These are phyloP conservation scores for Coreius guichenoti DNA, from an alignment of 2,797 vertebrate genomes.

Conservation along the genomic window DNA sequence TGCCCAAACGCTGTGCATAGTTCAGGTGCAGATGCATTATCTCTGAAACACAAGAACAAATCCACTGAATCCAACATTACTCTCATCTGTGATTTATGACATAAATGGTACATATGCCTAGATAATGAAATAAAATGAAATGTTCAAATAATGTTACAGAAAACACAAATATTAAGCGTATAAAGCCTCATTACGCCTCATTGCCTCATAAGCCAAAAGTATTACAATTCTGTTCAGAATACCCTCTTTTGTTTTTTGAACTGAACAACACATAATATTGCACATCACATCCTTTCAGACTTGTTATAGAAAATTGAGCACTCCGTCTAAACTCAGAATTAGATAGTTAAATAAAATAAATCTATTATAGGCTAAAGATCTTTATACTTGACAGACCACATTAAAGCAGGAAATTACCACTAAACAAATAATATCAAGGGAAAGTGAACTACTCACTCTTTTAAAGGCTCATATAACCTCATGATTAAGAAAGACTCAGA, in stretches of 20 bases:
- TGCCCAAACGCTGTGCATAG: constrained; percentile 5
- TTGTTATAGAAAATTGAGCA: background rate
- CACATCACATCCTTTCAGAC: background rate
- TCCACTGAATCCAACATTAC: background rate
- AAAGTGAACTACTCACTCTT: background rate
- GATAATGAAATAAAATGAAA: background rate
- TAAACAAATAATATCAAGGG: constrained; percentile 11
- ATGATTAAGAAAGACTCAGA: constrained; percentile 15
- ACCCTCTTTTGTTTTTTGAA: background rate
- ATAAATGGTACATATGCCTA: background rate
- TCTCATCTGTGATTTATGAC: background rate
- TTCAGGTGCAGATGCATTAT: constrained; percentile 14
- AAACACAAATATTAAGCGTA: background rate
- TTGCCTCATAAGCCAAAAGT: background rate
- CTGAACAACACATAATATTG: background rate
- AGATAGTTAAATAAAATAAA: background rate
- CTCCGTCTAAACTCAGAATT: background rate
- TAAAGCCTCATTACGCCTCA: background rate
- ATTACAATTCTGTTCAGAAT: background rate
- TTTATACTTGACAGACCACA: constrained; percentile 14
- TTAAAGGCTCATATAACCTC: constrained; percentile 16
- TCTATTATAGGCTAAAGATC: background rate
- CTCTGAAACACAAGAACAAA: constrained; percentile 1
- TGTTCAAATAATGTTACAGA: background rate
- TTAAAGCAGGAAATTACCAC: constrained; percentile 18